These are phyloP conservation scores for Anas platyrhynchos DNA, from an alignment of 2,113 vertebrate genomes.

Conservation along the genomic window DNA sequence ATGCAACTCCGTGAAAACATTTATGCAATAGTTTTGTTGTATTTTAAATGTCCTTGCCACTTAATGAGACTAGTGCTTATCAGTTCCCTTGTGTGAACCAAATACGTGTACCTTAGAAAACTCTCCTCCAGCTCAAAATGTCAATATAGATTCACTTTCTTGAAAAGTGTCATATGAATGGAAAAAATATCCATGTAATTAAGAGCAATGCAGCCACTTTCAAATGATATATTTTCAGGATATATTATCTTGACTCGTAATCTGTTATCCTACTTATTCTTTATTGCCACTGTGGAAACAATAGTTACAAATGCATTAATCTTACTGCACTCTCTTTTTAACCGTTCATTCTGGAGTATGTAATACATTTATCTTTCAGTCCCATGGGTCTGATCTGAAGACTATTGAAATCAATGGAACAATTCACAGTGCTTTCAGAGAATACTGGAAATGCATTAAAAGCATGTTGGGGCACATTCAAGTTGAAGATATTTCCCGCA, in stretches of 20 bases:
- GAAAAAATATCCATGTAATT: neutral
- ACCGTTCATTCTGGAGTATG: neutral
- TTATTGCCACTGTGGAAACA: neutral
- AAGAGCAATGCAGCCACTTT: neutral
- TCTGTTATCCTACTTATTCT: neutral
- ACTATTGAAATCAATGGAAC: neutral
- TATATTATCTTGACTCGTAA: neutral
- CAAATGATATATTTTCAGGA: neutral
- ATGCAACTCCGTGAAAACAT: neutral
- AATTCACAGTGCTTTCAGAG: rapidly evolving
- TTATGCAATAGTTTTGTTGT: neutral
- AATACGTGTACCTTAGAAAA: neutral
- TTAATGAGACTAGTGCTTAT: neutral
- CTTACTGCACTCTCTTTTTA: neutral
- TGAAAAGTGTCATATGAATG: neutral
- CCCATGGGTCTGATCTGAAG: neutral
- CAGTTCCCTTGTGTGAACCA: neutral
- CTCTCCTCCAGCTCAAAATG: neutral
- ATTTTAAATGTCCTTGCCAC: neutral
- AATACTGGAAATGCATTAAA: neutral
- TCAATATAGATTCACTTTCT: too few species aligned
- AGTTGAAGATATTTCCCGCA: neutral
- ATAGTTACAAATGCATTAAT: neutral
- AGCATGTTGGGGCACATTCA: neutral
- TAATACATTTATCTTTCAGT: neutral